Evolutionary conservation across 2,797 vertebrate genomes (phyloP).

Genomic region (Chromis chromis): DNA sequence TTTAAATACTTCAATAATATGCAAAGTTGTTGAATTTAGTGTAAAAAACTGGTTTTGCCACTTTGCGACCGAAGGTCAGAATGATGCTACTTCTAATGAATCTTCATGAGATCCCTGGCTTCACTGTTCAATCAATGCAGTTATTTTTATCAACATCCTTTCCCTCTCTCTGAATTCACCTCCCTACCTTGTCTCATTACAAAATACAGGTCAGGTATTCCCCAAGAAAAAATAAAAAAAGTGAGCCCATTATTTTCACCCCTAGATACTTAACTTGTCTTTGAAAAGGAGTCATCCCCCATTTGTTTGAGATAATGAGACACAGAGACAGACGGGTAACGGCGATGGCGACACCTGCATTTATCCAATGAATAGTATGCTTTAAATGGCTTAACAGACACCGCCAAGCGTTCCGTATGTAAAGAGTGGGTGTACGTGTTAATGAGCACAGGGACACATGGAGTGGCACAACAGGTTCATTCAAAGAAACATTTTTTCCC

Average conservation of each 20-base stretch:
- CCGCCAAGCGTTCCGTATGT: slow-evolving; percentile 53
- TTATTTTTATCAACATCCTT: not conserved
- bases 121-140: slow-evolving; percentile 23
- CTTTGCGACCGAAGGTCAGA: not conserved
- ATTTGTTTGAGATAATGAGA: slow-evolving; percentile 59
- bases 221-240: slow-evolving; percentile 2
- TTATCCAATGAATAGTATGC: slow-evolving; percentile 46
- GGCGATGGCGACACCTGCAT: slow-evolving; percentile 57
- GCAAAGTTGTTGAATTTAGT: not conserved
- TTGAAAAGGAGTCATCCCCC: slow-evolving; percentile 46
- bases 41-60: not conserved
- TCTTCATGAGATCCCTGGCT: no score
- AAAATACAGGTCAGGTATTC: slow-evolving; percentile 43
- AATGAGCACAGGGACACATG: slow-evolving; percentile 52
- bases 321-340: slow-evolving; percentile 49
- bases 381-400: slow-evolving; percentile 48
- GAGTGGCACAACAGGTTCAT: slow-evolving; percentile 42
- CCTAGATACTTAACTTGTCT: slow-evolving; percentile 45
- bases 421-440: slow-evolving; percentile 50
- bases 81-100: not conserved
- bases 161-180: not conserved
- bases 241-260: slow-evolving; percentile 40
- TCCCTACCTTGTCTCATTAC: slow-evolving; percentile 22
- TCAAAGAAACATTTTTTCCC: slow-evolving; percentile 25
- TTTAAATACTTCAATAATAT: not conserved